phyloP scores from a whole-genome alignment of 2,797 vertebrate genomes.

The Chiloscyllium punctatum region DNA sequence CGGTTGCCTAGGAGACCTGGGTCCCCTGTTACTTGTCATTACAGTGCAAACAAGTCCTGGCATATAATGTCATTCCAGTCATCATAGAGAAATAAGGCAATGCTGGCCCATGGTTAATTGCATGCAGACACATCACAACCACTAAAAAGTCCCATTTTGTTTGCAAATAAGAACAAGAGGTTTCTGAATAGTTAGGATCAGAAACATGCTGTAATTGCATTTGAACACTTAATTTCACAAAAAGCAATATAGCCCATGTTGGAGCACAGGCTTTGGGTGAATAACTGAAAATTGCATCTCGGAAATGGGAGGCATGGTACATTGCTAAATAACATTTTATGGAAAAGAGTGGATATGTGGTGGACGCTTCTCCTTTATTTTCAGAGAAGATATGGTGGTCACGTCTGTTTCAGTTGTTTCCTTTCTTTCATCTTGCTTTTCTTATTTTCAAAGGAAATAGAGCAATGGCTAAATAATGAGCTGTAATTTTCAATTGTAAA shows the following conservation, averaged over 20 bases:
- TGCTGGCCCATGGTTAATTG: constrained; percentile 35
- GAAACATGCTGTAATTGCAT: constrained; percentile 37
- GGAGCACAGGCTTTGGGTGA: constrained; percentile 34
- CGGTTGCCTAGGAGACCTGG: constrained; percentile 77
- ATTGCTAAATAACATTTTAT: constrained; percentile 30
- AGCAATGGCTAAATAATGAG: constrained; percentile 36
- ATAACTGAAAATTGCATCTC: constrained; percentile 34
- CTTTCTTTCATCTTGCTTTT: constrained; percentile 36
- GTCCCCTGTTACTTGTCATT: constrained; percentile 81
- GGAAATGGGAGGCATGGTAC: constrained; percentile 20
- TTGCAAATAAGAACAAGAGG: constrained; percentile 38
- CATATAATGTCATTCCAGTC: constrained; percentile 77
- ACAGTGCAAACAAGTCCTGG: constrained; percentile 72
- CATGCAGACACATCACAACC: constrained; percentile 38
- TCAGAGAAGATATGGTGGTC: constrained; percentile 30
- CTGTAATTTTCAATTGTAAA: constrained; percentile 38
- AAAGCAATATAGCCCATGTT: constrained; percentile 30
- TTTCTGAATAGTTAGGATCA: constrained; percentile 38
- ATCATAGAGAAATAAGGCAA: constrained; percentile 49
- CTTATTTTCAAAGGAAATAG: constrained; percentile 32
- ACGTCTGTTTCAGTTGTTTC: constrained; percentile 23
- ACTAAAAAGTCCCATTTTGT: constrained; percentile 39
- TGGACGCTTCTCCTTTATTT: constrained; percentile 1
- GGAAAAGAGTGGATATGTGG: background rate
- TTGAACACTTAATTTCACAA: constrained; percentile 37